Base-by-base conservation (phyloP, 2,113 vertebrate genomes). In the Oryzias melastigma region DNA sequence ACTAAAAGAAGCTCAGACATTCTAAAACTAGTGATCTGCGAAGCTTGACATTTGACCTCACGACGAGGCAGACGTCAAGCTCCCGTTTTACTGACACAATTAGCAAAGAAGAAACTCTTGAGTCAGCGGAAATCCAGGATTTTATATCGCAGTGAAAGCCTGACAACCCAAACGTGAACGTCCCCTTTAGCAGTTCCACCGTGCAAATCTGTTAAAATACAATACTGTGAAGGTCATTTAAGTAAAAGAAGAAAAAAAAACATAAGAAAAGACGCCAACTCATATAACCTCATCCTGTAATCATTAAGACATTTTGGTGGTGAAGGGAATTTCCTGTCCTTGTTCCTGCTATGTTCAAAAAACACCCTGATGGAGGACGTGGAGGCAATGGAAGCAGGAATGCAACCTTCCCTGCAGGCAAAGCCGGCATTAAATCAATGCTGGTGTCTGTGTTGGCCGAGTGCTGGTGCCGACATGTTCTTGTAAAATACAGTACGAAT, bases 211-310 rank as follows among this genome's bases (percentile, higher is more conserved):
- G 73, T 35, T 35, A 35, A 35, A 35, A 35, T 12, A 35, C 74
- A 88, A 85, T 77, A 86, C 84, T 86, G 82, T 77, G 62, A 15
- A 57, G 78, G 80, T 81, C 35, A 75, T 78, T 85, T 69, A 84
- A 84, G 80, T 80, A 77, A 67, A 84, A 75, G 65, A 16, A 80
- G 42, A 62, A 74, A 13, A 55, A 54, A 52, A 58, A 45, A 40
- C 16, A 44, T 17, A 17, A 44, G 16, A 44, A 44, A 44, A 5
- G 19, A 47, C 7, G 3, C 25, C 6, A n/a, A 46, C 2, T 18
- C 20, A 61, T 43, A 0, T 18, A 46, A 29, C 62, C 13, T 24
- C 5, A 59, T 48, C 18, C 22, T 47, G 46, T 20, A 52, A 61
- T 48, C 49, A 47, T 57, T 25, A 20, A 55, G 65, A 52, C 5